Evolutionary conservation across 2,113 vertebrate genomes (phyloP).

Genomic region (Passer domesticus): DNA sequence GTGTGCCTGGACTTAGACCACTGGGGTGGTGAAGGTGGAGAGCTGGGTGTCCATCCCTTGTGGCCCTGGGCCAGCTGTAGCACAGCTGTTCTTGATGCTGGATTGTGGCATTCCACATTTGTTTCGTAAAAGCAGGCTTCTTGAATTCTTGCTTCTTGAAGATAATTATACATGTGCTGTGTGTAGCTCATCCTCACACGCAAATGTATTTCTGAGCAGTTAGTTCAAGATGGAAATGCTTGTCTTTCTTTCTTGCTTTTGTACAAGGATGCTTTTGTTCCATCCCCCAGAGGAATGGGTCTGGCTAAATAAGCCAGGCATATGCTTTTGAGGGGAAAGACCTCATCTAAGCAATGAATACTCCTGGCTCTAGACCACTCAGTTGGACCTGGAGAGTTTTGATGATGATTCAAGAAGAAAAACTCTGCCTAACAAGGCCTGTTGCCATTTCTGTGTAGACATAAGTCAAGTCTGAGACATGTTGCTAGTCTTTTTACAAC

Average conservation of each 20-base stretch:
- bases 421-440: background rate
- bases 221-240: background rate
- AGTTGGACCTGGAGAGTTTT: background rate
- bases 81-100: background rate
- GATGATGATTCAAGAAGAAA: background rate
- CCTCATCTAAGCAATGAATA: background rate
- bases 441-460: background rate
- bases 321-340: background rate
- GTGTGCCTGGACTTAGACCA: accelerated
- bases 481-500: background rate
- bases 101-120: background rate
- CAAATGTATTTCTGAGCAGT: background rate
- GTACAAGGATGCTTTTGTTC: background rate
- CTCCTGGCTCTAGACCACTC: background rate
- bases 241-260: background rate
- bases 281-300: accelerated
- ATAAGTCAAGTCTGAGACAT: background rate
- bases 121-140: background rate
- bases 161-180: background rate
- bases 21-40: accelerated
- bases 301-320: background rate
- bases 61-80: background rate
- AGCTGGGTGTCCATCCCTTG: background rate
- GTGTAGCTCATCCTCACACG: background rate
- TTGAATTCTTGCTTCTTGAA: background rate